Evolutionary conservation across 2,888 invertebrate species (phyloP).

Genomic region (Hirtodrosophila confusa): DNA sequence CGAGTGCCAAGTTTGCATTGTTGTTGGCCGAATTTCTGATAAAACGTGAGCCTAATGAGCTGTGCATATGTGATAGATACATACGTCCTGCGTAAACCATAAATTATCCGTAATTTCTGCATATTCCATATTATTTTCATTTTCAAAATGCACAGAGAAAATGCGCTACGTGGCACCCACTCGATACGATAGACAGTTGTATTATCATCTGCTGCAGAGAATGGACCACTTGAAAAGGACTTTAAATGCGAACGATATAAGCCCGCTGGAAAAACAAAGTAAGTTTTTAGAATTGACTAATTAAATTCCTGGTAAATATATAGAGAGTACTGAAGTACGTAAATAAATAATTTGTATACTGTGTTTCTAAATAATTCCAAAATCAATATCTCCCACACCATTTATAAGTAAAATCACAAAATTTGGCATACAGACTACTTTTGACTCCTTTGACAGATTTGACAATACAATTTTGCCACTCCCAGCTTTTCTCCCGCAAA

Average conservation of each 20-base stretch:
- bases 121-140: slow-evolving; percentile 13
- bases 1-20: slow-evolving; percentile 71
- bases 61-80: slow-evolving; percentile 51
- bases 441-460: no score
- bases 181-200: slow-evolving; percentile 74
- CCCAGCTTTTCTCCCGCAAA: no score
- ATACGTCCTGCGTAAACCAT: slow-evolving; percentile 14
- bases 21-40: slow-evolving; percentile 77
- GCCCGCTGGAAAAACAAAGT: slow-evolving; percentile 45
- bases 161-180: slow-evolving; percentile 74
- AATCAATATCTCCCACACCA: no score
- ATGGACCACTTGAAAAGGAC: slow-evolving; percentile 45
- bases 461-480: no score
- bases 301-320: no score
- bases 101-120: slow-evolving; percentile 43
- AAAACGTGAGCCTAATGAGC: slow-evolving; percentile 78
- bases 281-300: slow-evolving; percentile 8
- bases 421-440: no score
- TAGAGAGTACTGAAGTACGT: no score
- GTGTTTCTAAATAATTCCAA: no score
- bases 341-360: no score
- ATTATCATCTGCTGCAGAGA: slow-evolving; percentile 67
- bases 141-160: slow-evolving; percentile 61
- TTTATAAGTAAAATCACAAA: no score
- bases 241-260: slow-evolving; percentile 4